These are phyloP conservation scores for Ammodytes dubius DNA, from an alignment of 2,113 vertebrate species.

Conservation along the genomic window DNA sequence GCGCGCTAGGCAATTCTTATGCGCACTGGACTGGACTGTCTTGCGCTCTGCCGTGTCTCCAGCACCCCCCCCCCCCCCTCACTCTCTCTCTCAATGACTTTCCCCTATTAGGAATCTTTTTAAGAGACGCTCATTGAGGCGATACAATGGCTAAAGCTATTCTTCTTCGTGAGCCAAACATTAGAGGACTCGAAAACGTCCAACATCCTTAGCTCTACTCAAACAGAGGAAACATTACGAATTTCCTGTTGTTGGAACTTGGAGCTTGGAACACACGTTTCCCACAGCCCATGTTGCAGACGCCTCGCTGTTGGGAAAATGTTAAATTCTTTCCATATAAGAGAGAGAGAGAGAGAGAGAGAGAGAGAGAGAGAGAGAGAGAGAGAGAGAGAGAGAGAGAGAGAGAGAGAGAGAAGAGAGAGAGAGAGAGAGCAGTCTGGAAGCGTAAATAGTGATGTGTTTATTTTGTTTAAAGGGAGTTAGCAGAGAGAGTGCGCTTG, in stretches of 20 bases:
- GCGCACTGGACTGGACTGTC: slow-evolving; percentile 24
- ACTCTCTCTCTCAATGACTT: slow-evolving; percentile 19
- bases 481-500: slow-evolving; percentile 6
- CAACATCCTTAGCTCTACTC: slow-evolving; percentile 28
- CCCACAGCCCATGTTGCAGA: slow-evolving; percentile 45
- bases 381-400: no score
- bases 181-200: not conserved
- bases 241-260: slow-evolving; percentile 74
- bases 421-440: slow-evolving; percentile 1
- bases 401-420: no score
- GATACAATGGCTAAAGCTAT: not conserved
- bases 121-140: not conserved
- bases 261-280: slow-evolving; percentile 18
- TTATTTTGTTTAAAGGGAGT: slow-evolving; percentile 57
- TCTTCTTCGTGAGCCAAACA: slow-evolving; percentile 6
- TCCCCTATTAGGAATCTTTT: slow-evolving; percentile 61
- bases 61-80: not conserved
- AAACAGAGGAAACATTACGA: slow-evolving; percentile 69
- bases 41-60: not conserved
- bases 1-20: slow-evolving; percentile 11
- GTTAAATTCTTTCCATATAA: slow-evolving; percentile 54
- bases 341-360: no score
- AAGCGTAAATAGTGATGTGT: slow-evolving; percentile 32
- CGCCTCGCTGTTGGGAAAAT: slow-evolving; percentile 27
- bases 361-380: no score